Base-by-base conservation (phyloP, 2,113 vertebrate genomes). In the Myotis brandtii region DNA sequence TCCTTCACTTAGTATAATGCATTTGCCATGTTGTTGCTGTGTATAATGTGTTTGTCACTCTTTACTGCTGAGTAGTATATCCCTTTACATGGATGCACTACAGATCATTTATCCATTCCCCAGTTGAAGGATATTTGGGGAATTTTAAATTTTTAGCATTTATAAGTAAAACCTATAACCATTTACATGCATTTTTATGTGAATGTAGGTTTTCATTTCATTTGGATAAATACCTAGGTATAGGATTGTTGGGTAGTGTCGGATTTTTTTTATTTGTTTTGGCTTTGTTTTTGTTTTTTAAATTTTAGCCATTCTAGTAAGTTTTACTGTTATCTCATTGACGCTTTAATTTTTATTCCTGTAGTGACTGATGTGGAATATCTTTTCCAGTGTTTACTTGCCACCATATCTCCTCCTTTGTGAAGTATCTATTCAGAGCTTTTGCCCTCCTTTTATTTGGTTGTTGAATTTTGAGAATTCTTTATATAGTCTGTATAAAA, bases 401-500 rank as follows among this genome's bases (percentile, higher is more conserved):
- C 37, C 5, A 91, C 27, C 32, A 20, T 93, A 23, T 80, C 23
- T 77, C 32, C 48, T 83, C 48, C 87, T 69, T 77, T 88, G 34
- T 64, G 14, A 67, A 83, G 13, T 72, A 6, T 67, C 5, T 64
- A 3, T 56, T 50, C 17, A 69, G 9, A 56, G 46, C 23, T 85
- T 80, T 80, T 79, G 16, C 23, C 50, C 9, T 50, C 17, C 59
- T 93, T 84, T 52, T 40, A 64, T 79, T 77, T 80, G 9, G 3
- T 81, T 40, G 32, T 46, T 95, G 32, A 79, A 91, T 84, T 93
- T 84, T 59, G 64, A 90, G 50, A 93, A 67, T 79, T 59, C 67
- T 87, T 86, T 93, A n/a, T 85, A 66, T 88, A 37, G 85, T 56
- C 27, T 70, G 2, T 72, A 7, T 83, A 37, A 17, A 96, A 20